Percentiles rank a stretch among this genome's conserved stretches.
Evolutionary conservation across 2,888 invertebrate species (phyloP).

Genomic region (Neoascia interrupta): DNA sequence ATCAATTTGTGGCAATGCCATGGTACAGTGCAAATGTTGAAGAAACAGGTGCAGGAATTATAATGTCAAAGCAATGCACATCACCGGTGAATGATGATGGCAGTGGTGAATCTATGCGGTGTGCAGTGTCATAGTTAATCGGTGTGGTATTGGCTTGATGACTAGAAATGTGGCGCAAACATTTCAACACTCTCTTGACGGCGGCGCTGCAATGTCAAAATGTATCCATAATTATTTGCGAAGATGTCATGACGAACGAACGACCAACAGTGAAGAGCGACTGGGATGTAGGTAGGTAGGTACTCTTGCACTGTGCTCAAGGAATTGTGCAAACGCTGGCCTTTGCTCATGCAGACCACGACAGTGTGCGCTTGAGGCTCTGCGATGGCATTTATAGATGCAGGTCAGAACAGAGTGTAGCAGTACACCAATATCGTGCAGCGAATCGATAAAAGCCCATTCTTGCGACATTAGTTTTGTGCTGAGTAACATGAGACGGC

Average conservation of each 20-base stretch:
- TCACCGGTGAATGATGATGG: slow-evolving; percentile 62
- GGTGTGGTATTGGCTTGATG: slow-evolving; percentile 22
- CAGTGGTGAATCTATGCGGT: too few species aligned
- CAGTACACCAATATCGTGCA: slow-evolving; percentile 40
- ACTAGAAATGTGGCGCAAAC: slow-evolving; percentile 56
- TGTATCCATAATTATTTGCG: slow-evolving; percentile 60
- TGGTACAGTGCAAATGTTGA: slow-evolving; percentile 43
- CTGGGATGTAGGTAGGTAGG: slow-evolving; percentile 24
- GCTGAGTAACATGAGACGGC: slow-evolving; percentile 55
- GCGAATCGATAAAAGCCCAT: slow-evolving; percentile 61
- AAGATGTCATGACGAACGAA: slow-evolving; percentile 61
- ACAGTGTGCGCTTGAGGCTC: slow-evolving; percentile 22
- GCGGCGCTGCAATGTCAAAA: slow-evolving; percentile 53
- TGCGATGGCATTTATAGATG: slow-evolving; percentile 61
- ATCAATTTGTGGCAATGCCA: slow-evolving; percentile 63
- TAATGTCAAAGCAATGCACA: slow-evolving; percentile 61
- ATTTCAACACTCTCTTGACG: slow-evolving; percentile 53
- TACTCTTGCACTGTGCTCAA: not conserved
- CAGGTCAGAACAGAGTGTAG: slow-evolving; percentile 39
- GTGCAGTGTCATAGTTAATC: slow-evolving; percentile 39
- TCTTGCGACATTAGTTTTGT: slow-evolving; percentile 61
- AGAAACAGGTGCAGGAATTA: slow-evolving; percentile 67
- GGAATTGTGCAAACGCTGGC: slow-evolving; percentile 45
- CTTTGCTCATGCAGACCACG: slow-evolving; percentile 19
- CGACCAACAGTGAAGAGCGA: not conserved